Base-by-base conservation (phyloP, 1,140 invertebrate genomes). In the Heterodera carotae region DNA sequence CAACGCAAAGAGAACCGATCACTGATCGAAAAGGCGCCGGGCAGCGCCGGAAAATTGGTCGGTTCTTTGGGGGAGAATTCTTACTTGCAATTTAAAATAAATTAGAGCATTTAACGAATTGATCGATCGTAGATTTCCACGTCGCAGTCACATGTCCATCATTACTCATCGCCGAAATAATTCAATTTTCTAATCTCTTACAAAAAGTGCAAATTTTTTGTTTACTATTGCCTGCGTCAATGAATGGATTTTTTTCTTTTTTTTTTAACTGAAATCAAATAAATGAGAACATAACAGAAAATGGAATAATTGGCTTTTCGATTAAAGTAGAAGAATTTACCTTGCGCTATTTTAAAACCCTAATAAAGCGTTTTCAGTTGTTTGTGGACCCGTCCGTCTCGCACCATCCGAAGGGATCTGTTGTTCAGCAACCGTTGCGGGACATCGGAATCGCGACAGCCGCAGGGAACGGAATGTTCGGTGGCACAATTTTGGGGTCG, bases 321-420 rank as follows among this genome's bases (percentile, higher is more conserved):
- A n/a, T n/a, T n/a, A n/a, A n/a, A n/a, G n/a, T n/a, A n/a, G n/a
- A n/a, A n/a, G n/a, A n/a, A n/a, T n/a, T n/a, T n/a, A n/a, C n/a
- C n/a, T n/a, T n/a, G n/a, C n/a, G n/a, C n/a, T n/a, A n/a, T n/a
- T n/a, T n/a, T n/a, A n/a, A n/a, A n/a, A n/a, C n/a, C n/a, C n/a
- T n/a, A n/a, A n/a, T n/a, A 25, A 62, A 8, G n/a, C n/a, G 8
- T 15, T 66, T 66, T 10, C 62, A 66, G 62, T 29, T 66, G 62
- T 66, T 66, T 22, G 62, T n/a, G 29, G 62, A 66, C 62, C 33
- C 62, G 12, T 31, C 29, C 62, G 2, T 27, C 27, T 33, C 62
- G 62, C 62, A 66, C 29, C 62, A 66, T 6, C 62, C 33, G 62
- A 66, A 66, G 62, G 33, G n/a, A 34, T 66, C 62, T 27, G 62